Conservation (phyloP, 2,888 invertebrate species). For the Leucoptera coffeella region DNA sequence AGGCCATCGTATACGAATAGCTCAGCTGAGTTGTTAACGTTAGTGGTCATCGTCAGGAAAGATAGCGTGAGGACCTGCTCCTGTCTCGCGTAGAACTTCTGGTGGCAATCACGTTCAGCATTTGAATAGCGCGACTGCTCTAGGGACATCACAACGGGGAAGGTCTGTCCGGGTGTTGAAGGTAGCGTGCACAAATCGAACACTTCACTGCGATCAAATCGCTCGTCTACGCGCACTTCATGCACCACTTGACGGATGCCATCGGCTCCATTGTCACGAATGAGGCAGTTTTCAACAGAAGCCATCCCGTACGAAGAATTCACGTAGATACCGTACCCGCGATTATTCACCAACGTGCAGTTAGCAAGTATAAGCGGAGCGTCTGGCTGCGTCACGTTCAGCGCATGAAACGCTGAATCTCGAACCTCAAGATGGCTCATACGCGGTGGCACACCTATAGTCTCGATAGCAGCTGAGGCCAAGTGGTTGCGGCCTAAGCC, state of each 20-base stretch:
- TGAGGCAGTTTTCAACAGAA: conserved; percentile 68
- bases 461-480: conserved; percentile 76
- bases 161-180: conserved; percentile 77
- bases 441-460: conserved; percentile 85
- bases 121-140: conserved; percentile 72
- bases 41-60: conserved; percentile 75
- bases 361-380: conserved; percentile 76
- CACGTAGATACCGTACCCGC: conserved; percentile 83
- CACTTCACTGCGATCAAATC: conserved; percentile 67
- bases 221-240: conserved; percentile 70
- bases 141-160: conserved; percentile 76
- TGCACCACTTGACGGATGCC: conserved; percentile 83
- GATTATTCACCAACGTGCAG: conserved; percentile 76
- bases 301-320: conserved; percentile 83
- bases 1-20: conserved; percentile 77
- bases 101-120: conserved; percentile 66
- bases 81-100: conserved; percentile 70
- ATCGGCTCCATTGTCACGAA: conserved; percentile 84
- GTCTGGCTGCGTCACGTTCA: conserved; percentile 80
- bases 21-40: conserved; percentile 65
- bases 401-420: conserved; percentile 87
- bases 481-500: conserved; percentile 77
- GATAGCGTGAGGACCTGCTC: conserved; percentile 82
- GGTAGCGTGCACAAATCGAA: conserved; percentile 83
- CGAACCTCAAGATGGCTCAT: conserved; percentile 79